Base-by-base conservation (phyloP, 2,113 vertebrate species). In the Ceyx margarethae region DNA sequence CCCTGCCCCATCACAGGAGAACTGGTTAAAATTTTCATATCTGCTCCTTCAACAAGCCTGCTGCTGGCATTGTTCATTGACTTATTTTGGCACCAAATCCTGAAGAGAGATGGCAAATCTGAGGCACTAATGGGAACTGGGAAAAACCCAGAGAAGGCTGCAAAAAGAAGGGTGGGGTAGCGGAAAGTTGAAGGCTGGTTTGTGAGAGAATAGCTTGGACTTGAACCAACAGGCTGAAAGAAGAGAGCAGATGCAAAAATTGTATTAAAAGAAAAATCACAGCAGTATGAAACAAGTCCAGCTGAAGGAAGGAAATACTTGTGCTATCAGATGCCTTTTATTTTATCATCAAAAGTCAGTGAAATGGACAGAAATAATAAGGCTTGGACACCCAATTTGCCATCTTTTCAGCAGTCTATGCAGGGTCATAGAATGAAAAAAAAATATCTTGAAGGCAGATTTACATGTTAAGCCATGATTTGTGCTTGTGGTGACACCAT, bases 111-210 rank as follows among this genome's bases (percentile, higher is more conserved):
- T 67, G 18, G 20, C 84, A 65, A 23, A 37, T 0, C 57, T 5
- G 4, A 5, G 3, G 12, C 12, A 19, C 40, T 1, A 0, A 46
- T 15, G 21, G 19, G 25, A 87, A 19, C 31, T 45, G 42, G 43
- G 33, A 26, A 43, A n/a, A 76, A 9, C 10, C 3, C 20, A n/a
- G 69, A 72, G 61, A 62, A 74, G 64, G 10, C 29, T 85, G 26
- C 5, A 9, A 25, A 45, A 8, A 68, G 35, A 57, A n/a, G n/a
- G 6, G 18, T 3, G 46, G 13, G 4, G 17, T 37, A 37, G 25
- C 20, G 20, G 4, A 5, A 1, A 3, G 29, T 56, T 20, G 54
- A 1, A 0, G 15, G n/a, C n/a, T 74, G 46, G n/a, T 23, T 37
- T 69, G 51, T 5, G 7, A 64, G 23, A 11, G 2, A 14, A 23